These are phyloP conservation scores for Nasonia giraulti DNA, from an alignment of 1,140 invertebrate genomes.

Conservation along the genomic window DNA sequence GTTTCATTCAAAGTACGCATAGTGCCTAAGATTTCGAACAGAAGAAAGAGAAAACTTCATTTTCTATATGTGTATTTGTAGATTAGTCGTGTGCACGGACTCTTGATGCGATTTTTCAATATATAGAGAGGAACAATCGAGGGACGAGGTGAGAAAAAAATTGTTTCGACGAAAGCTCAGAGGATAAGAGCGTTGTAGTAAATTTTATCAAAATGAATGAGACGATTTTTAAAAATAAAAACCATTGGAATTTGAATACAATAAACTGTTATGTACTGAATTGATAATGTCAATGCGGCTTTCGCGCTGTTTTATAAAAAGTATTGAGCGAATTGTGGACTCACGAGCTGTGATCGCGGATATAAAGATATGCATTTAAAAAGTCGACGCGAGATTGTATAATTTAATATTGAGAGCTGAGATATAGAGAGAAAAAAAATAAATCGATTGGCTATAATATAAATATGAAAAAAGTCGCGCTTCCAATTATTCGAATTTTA, in stretches of 20 bases:
- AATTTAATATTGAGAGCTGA: conserved; percentile 21
- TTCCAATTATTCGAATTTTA: conserved; percentile 47
- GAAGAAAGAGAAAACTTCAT: conserved; percentile 20
- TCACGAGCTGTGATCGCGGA: conserved; percentile 49
- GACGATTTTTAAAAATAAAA: conserved; percentile 1
- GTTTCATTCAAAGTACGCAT: conserved; percentile 56
- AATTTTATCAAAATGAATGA: conserved; percentile 40
- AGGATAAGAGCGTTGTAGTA: background rate
- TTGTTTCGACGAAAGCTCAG: background rate
- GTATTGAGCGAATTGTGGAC: conserved; percentile 22
- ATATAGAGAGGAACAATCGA: background rate
- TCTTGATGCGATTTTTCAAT: conserved; percentile 36
- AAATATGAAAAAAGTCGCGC: conserved; percentile 33
- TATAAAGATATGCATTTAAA: too few species aligned
- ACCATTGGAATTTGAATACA: conserved; percentile 41
- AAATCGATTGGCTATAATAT: conserved; percentile 45
- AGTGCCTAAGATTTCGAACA: conserved; percentile 58
- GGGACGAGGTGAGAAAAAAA: background rate
- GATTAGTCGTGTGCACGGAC: background rate
- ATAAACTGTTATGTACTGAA: conserved; percentile 40
- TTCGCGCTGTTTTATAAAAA: conserved; percentile 42
- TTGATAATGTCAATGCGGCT: conserved; percentile 42
- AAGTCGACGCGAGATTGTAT: background rate
- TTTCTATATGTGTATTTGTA: conserved; percentile 1
- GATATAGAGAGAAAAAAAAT: conserved; percentile 2